Conservation (phyloP, 1,140 invertebrate species). For the Melipona quadrifasciata region DNA sequence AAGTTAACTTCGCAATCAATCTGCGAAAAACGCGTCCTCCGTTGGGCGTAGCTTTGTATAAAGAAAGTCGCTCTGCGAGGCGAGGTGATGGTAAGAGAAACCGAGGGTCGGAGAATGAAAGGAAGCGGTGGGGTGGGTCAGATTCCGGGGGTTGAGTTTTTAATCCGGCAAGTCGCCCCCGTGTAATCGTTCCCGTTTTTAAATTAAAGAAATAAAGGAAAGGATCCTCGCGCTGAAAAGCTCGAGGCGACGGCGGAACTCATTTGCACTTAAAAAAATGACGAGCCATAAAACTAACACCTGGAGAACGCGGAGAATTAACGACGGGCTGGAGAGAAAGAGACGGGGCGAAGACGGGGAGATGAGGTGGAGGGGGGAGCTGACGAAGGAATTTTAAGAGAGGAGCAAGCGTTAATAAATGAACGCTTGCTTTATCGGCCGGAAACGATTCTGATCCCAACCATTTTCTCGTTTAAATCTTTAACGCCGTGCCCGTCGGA, state of each 20-base stretch:
- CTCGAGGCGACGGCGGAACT: constrained; percentile 70
- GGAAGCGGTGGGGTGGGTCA: constrained; percentile 27
- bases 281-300: constrained; percentile 81
- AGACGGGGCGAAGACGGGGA: not conserved
- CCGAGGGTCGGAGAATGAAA: constrained; percentile 58
- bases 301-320: constrained; percentile 71
- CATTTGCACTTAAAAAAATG: constrained; percentile 82
- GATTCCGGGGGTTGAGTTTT: constrained; percentile 65
- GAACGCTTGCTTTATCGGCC: constrained; percentile 79
- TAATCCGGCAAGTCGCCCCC: constrained; percentile 73
- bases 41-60: constrained; percentile 39
- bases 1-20: constrained; percentile 57
- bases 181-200: constrained; percentile 76
- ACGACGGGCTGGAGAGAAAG: constrained; percentile 53
- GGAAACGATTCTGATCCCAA: constrained; percentile 80
- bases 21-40: constrained; percentile 38
- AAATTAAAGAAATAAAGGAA: constrained; percentile 78
- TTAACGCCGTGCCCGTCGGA: constrained; percentile 67
- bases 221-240: constrained; percentile 55
- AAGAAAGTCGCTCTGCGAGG: constrained; percentile 47
- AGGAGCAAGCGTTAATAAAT: constrained; percentile 77
- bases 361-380: constrained; percentile 24
- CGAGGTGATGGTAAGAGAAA: constrained; percentile 23
- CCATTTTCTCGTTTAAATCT: constrained; percentile 76
- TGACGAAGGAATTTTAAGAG: constrained; percentile 64